Percentiles rank a stretch among this genome's conserved stretches.
Conservation (phyloP, 2,113 vertebrate species). For the Echinops telfairi region DNA sequence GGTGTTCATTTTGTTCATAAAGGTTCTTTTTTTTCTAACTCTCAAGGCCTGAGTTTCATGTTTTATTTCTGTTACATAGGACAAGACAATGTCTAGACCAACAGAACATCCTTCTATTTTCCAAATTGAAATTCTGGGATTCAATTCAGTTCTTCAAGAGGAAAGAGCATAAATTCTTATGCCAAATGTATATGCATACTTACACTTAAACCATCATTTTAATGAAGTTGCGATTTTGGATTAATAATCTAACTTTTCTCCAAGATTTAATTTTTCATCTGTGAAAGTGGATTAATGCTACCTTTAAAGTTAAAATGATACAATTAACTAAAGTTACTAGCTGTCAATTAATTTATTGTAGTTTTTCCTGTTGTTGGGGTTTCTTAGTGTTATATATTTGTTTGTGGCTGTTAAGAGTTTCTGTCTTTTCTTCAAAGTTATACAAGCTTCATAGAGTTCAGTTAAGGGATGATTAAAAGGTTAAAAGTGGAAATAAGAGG, state of each 20-base stretch:
- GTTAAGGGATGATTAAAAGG: background rate
- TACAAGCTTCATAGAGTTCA: background rate
- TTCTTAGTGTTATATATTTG: background rate
- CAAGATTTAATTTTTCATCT: slow-evolving; percentile 21
- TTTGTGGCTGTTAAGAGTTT: background rate
- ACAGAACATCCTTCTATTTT: slow-evolving; percentile 27
- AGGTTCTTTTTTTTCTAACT: background rate
- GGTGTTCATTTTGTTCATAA: slow-evolving; percentile 17
- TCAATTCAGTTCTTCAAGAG: slow-evolving; percentile 39
- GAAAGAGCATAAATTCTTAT: background rate
- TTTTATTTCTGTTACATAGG: slow-evolving; percentile 16
- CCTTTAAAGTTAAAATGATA: slow-evolving; percentile 44
- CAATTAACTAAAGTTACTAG: slow-evolving; percentile 26
- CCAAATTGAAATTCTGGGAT: background rate
- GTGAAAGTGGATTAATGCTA: slow-evolving; percentile 4
- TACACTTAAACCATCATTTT: slow-evolving; percentile 40
- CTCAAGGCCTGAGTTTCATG: background rate
- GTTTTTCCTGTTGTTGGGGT: slow-evolving; percentile 27
- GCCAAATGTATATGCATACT: slow-evolving; percentile 9
- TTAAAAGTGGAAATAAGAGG: background rate
- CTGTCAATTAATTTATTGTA: slow-evolving; percentile 10
- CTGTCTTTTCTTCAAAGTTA: slow-evolving; percentile 21
- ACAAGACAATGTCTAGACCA: slow-evolving; percentile 9
- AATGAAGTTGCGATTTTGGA: slow-evolving; percentile 21
- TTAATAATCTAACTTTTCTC: slow-evolving; percentile 1